phyloP scores from a whole-genome alignment of 1,140 invertebrate genomes.

The silkworm (Bombyx mori) region DNA sequence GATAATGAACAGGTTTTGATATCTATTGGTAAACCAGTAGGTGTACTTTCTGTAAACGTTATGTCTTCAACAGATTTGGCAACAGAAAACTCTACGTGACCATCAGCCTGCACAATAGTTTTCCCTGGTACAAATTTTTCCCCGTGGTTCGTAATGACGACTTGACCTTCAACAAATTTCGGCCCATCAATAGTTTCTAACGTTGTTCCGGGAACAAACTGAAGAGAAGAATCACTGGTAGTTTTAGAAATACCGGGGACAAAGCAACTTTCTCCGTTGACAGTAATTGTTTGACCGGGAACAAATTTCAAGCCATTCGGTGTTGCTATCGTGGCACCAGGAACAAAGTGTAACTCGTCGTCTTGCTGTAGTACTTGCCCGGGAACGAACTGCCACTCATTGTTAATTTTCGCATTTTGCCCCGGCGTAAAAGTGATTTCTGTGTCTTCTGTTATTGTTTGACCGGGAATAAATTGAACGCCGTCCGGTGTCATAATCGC shows the following conservation, averaged over 20 bases:
- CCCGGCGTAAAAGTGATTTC: constrained; percentile 77
- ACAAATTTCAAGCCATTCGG: constrained; percentile 77
- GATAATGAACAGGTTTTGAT: constrained; percentile 71
- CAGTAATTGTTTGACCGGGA: constrained; percentile 74
- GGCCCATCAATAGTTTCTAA: constrained; percentile 76
- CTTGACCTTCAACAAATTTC: constrained; percentile 79
- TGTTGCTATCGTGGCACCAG: constrained; percentile 78
- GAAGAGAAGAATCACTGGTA: constrained; percentile 29
- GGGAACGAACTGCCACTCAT: constrained; percentile 75
- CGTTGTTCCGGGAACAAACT: constrained; percentile 78
- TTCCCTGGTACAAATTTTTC: constrained; percentile 76
- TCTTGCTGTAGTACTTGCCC: constrained; percentile 72
- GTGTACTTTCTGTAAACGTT: constrained; percentile 66
- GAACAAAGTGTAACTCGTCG: constrained; percentile 73
- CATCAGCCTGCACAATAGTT: constrained; percentile 59
- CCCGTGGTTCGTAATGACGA: constrained; percentile 72
- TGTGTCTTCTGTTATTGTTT: constrained; percentile 71
- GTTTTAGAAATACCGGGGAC: constrained; percentile 72
- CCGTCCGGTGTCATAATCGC: constrained; percentile 75
- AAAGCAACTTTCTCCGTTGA: constrained; percentile 66
- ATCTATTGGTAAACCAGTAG: constrained; percentile 73
- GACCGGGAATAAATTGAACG: constrained; percentile 75
- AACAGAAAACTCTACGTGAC: constrained; percentile 73
- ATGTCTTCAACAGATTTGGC: constrained; percentile 74
- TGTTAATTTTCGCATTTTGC: constrained; percentile 73